These are phyloP conservation scores for Phoxinus phoxinus DNA, from an alignment of 2,113 vertebrate species.

Conservation along the genomic window DNA sequence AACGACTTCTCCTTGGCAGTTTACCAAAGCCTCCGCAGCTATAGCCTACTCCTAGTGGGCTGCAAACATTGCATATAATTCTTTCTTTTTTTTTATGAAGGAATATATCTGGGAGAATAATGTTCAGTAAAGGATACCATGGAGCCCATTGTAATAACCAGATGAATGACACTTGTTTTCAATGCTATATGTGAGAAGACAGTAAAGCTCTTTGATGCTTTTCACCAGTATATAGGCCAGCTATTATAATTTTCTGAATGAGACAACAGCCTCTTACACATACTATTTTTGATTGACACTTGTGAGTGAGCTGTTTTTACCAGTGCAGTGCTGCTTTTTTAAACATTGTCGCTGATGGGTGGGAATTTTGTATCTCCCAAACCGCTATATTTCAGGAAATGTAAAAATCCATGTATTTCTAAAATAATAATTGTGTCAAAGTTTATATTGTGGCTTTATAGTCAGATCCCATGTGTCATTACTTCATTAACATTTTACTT, in stretches of 20 bases:
- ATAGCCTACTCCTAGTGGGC: slow-evolving; percentile 49
- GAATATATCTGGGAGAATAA: neutral
- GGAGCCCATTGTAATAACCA: neutral
- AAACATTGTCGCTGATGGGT: too few relatives aligned
- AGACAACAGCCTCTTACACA: neutral
- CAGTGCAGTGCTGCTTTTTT: neutral
- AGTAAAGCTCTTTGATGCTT: neutral
- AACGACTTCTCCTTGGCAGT: slow-evolving; percentile 59
- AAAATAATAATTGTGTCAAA: too few relatives aligned
- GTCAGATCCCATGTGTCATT: too few relatives aligned
- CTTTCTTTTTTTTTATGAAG: slow-evolving; percentile 1
- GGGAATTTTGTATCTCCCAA: too few relatives aligned
- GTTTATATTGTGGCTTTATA: too few relatives aligned
- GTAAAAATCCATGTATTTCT: too few relatives aligned
- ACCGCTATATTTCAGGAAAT: too few relatives aligned
- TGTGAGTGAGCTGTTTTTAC: neutral
- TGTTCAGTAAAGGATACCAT: neutral
- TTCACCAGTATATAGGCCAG: neutral
- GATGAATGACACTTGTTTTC: slow-evolving; percentile 1
- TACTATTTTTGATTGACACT: slow-evolving; percentile 26
- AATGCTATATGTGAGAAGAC: neutral
- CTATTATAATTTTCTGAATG: slow-evolving; percentile 17
- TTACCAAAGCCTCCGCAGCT: slow-evolving; percentile 47
- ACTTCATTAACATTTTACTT: too few relatives aligned
- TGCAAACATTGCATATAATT: slow-evolving; percentile 40